These are phyloP conservation scores for Plutella xylostella DNA, from an alignment of 2,888 invertebrate species.

Conservation along the genomic window DNA sequence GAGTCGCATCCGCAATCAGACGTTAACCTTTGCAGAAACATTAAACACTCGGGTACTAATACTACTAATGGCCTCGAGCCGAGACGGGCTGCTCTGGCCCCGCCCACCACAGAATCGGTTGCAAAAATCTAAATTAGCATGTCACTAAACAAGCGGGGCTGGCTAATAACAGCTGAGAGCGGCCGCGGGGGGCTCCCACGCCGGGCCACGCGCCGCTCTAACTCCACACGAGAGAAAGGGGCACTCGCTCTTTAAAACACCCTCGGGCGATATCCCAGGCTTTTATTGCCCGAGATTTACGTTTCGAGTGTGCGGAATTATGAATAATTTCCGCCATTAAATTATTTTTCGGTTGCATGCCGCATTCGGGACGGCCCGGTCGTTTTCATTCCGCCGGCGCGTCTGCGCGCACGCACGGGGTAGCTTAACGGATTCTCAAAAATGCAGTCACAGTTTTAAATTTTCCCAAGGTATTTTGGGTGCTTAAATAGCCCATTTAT, in stretches of 20 bases:
- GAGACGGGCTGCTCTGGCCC: too few relatives aligned
- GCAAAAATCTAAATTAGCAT: constrained; percentile 46
- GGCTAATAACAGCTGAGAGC: constrained; percentile 19
- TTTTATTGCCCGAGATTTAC: constrained; percentile 24
- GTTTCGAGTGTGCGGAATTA: constrained; percentile 22
- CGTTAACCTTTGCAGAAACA: too few relatives aligned
- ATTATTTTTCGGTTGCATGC: constrained; percentile 24
- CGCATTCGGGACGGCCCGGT: constrained; percentile 23
- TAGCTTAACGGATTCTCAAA: neutral
- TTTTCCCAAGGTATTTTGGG: too few relatives aligned
- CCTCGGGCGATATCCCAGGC: constrained; percentile 45
- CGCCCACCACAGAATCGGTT: constrained; percentile 21
- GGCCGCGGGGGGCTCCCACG: constrained; percentile 48
- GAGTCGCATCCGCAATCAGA: too few relatives aligned
- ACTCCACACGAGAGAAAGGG: constrained; percentile 22
- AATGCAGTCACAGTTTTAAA: too few relatives aligned
- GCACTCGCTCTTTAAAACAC: constrained; percentile 24
- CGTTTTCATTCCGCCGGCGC: constrained; percentile 17
- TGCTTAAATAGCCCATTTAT: too few relatives aligned
- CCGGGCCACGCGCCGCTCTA: constrained; percentile 26
- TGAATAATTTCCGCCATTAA: constrained; percentile 23
- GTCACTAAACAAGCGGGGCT: constrained; percentile 20
- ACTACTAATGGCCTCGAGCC: too few relatives aligned
- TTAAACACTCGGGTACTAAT: too few relatives aligned
- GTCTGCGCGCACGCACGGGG: constrained; percentile 12